Percentiles rank a stretch among this genome's conserved stretches.
phyloP scores from a whole-genome alignment of 2,888 invertebrate species.

The Cyrtodaria siliqua region DNA sequence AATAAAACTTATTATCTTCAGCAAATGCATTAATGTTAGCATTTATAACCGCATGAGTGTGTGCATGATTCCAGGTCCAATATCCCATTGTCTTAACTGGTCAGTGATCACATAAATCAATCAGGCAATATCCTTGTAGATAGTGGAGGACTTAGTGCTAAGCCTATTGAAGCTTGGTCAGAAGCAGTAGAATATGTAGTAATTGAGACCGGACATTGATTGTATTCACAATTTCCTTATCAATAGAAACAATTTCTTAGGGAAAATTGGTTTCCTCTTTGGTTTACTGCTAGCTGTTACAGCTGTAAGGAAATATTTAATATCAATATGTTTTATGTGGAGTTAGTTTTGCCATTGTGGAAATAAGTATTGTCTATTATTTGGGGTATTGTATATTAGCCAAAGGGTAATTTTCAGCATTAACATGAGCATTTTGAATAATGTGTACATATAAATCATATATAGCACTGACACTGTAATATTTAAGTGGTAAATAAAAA shows the following conservation, averaged over 20 bases:
- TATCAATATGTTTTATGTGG: too few species aligned
- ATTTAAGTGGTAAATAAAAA: too few species aligned
- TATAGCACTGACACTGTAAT: too few species aligned
- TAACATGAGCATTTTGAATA: too few species aligned
- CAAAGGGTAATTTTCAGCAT: too few species aligned
- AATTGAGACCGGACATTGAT: background rate
- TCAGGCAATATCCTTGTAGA: conserved; percentile 33
- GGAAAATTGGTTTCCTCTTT: conserved; percentile 2
- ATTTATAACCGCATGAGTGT: conserved; percentile 26
- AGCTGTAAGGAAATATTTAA: too few species aligned
- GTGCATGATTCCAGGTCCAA: conserved; percentile 39
- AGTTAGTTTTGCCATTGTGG: too few species aligned
- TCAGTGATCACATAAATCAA: conserved; percentile 51
- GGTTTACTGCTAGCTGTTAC: too few species aligned
- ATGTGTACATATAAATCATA: too few species aligned
- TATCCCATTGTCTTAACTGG: conserved; percentile 41
- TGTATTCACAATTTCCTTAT: conserved; percentile 8
- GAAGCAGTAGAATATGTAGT: conserved; percentile 18
- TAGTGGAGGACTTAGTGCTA: background rate
- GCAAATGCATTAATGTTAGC: conserved; percentile 39
- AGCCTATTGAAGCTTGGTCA: conserved; percentile 22
- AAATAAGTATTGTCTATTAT: too few species aligned
- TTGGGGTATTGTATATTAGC: too few species aligned
- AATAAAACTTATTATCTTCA: conserved; percentile 45
- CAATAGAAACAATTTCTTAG: conserved; percentile 4